A percentile compares a stretch with the other conserved stretches of the same genome.
Evolutionary conservation across 2,113 vertebrate genomes (phyloP).

Genomic region (Hemicordylus capensis): DNA sequence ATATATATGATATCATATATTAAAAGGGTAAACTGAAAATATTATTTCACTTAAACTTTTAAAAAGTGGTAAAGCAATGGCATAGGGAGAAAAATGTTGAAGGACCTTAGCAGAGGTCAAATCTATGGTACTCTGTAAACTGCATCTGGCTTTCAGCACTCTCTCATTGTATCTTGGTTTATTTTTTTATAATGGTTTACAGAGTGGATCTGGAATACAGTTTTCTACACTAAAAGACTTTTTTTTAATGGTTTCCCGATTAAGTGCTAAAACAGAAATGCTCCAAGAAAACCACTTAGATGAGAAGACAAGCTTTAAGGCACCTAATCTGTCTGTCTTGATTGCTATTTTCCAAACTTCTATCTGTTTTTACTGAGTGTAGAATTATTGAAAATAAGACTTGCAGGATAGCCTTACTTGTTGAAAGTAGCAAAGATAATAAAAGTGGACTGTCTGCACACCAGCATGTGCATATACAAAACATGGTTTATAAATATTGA

Average conservation of each 20-base stretch:
- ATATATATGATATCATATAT: too few species aligned
- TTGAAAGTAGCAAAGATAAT: background rate
- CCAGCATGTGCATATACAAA: constrained; percentile 31
- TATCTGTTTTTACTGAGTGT: constrained; percentile 17
- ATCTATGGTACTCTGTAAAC: background rate
- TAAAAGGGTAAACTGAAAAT: background rate
- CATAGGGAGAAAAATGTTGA: background rate
- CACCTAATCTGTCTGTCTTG: background rate
- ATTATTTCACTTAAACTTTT: constrained; percentile 4
- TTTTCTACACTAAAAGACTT: constrained; percentile 29
- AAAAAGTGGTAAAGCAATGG: constrained; percentile 23
- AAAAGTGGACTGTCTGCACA: constrained; percentile 30
- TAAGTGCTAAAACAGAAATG: constrained; percentile 21
- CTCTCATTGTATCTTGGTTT: background rate
- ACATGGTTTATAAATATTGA: constrained; percentile 45
- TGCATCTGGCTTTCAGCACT: background rate
- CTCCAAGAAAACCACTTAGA: constrained; percentile 11
- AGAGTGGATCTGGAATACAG: background rate
- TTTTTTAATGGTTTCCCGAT: background rate
- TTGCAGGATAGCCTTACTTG: constrained; percentile 33
- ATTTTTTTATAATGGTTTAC: constrained; percentile 26
- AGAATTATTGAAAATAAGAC: constrained; percentile 20
- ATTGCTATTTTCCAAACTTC: constrained; percentile 34
- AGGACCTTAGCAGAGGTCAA: constrained; percentile 52
- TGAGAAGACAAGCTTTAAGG: background rate